Percentiles rank a stretch among this genome's conserved stretches.
Conservation (phyloP, 2,888 invertebrate species). For the Machimus atricapillus region DNA sequence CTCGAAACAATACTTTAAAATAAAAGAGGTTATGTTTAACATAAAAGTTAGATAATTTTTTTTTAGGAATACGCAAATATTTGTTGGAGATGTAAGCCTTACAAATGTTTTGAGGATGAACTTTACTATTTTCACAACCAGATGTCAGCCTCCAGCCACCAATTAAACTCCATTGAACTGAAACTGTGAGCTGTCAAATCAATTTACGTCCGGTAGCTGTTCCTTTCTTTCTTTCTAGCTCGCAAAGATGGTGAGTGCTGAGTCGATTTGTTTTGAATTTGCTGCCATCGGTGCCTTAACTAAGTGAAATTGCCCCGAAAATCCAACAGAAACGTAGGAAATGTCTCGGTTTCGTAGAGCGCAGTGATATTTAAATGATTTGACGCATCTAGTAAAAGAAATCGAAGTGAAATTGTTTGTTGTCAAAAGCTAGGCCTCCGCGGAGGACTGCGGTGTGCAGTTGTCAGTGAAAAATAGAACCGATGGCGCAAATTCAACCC, state of each 20-base stretch:
- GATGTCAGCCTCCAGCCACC: not conserved
- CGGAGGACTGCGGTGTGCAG: not conserved
- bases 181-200: slow-evolving; percentile 32
- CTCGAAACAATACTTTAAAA: too few relatives aligned
- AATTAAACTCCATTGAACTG: not conserved
- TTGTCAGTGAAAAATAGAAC: not conserved
- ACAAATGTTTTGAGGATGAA: not conserved
- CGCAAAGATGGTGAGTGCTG: slow-evolving; percentile 62
- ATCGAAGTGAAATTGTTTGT: not conserved
- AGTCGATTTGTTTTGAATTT: slow-evolving; percentile 51
- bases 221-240: slow-evolving; percentile 58
- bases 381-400: not conserved
- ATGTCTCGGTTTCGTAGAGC: not conserved
- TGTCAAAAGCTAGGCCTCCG: not conserved
- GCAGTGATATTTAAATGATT: not conserved
- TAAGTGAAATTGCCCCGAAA: slow-evolving; percentile 42
- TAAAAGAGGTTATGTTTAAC: too few relatives aligned
- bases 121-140: not conserved
- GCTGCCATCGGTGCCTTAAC: slow-evolving; percentile 52
- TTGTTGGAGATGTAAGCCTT: not conserved
- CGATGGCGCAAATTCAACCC: not conserved
- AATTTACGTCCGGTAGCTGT: slow-evolving; percentile 50
- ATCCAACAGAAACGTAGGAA: not conserved
- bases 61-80: not conserved
- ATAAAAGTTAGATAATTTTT: too few relatives aligned